These are phyloP conservation scores for Drosophila leontia DNA, from an alignment of 1,140 invertebrate genomes.

Conservation along the genomic window DNA sequence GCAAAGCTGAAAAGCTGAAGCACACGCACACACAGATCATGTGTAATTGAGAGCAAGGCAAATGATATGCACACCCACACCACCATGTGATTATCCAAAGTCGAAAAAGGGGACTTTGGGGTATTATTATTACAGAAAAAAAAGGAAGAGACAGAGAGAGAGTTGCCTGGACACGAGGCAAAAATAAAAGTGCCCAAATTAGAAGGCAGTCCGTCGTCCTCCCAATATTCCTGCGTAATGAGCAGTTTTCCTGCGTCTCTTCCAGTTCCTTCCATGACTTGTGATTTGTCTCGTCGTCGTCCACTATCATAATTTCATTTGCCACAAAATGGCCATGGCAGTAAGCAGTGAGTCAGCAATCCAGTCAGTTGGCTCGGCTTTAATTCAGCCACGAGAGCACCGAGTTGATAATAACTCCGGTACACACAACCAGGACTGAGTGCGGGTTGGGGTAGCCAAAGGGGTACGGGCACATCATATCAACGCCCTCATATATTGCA, in stretches of 20 bases:
- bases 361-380: conserved; percentile 16
- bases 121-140: conserved; percentile 28
- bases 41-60: conserved; percentile 36
- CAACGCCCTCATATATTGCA: conserved; percentile 66
- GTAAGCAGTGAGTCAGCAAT: conserved; percentile 23
- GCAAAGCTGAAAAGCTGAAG: conserved; percentile 25
- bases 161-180: conserved; percentile 51
- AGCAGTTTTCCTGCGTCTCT: conserved; percentile 4
- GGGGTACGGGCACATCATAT: conserved; percentile 29
- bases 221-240: conserved; percentile 37
- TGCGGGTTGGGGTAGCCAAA: not conserved
- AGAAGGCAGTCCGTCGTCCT: conserved; percentile 17
- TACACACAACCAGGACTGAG: not conserved
- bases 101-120: conserved; percentile 41
- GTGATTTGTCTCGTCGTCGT: conserved; percentile 25
- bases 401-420: conserved; percentile 38
- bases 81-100: conserved; percentile 52
- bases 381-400: conserved; percentile 26
- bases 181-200: conserved; percentile 35
- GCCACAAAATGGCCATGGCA: conserved; percentile 19
- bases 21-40: conserved; percentile 36
- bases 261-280: conserved; percentile 15
- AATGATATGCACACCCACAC: conserved; percentile 23
- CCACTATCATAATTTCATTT: conserved; percentile 40
- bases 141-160: not conserved